Conservation (phyloP, 2,113 vertebrate genomes). For the Scopus umbretta region DNA sequence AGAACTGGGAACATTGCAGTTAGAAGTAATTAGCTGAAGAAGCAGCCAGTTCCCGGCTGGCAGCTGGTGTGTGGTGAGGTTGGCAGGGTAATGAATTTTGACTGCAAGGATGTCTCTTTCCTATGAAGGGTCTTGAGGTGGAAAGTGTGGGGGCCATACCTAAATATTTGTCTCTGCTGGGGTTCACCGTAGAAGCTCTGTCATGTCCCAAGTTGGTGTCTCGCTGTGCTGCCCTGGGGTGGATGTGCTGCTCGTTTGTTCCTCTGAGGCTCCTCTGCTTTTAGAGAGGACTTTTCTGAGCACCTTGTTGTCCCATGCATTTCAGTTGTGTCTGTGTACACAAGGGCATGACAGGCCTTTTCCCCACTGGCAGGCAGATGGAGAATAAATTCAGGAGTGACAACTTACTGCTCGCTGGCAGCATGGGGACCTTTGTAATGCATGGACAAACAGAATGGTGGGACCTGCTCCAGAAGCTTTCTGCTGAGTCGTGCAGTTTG, state of each 20-base stretch:
- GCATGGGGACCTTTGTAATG: background rate
- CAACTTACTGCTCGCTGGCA: background rate
- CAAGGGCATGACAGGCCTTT: background rate
- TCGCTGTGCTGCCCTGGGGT: background rate
- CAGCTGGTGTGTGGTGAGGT: background rate
- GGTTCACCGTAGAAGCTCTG: background rate
- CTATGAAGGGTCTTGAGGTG: background rate
- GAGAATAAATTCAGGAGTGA: background rate
- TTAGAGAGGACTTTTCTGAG: background rate
- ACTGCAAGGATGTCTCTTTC: background rate
- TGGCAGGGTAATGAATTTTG: background rate
- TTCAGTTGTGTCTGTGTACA: background rate
- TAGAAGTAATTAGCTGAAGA: background rate
- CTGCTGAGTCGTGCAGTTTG: background rate
- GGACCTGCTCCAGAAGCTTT: background rate
- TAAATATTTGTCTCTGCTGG: background rate
- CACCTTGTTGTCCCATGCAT: background rate
- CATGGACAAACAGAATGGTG: background rate
- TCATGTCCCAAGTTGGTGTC: background rate
- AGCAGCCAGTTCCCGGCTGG: background rate
- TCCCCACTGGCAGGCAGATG: background rate
- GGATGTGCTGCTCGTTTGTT: background rate
- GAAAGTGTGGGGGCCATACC: rapidly evolving
- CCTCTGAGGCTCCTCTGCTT: background rate
- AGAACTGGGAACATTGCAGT: background rate